Base-by-base conservation (phyloP, 37 sponge, comb jelly and placozoan species). In the Hormiphora californensis region DNA sequence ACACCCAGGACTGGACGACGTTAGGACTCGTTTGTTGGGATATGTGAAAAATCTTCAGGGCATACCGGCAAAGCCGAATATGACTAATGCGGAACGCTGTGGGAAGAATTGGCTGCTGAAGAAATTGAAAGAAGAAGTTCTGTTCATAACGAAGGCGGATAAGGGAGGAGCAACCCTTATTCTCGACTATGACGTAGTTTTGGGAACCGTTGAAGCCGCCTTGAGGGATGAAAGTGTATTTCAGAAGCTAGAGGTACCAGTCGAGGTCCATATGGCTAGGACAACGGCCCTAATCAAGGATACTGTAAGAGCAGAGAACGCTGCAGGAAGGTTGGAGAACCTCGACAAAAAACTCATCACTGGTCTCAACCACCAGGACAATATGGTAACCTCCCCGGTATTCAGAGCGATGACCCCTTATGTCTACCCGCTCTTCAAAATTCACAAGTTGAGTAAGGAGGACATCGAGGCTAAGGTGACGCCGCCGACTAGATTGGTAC, bases 141-240 rank as follows among this genome's bases (percentile, higher is more conserved):
- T 65, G 15, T 65, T 65, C 67, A 28, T 65, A 17, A 65, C 67
- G 37, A 65, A 4, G 21, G 67, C 67, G 4, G 67, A 65, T 38
- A 65, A 65, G 37, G 67, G 67, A 36, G 67, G 67, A 33, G 67
- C 67, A 28, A 65, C 67, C 19, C 37, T 65, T 5, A 11, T 65
- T 32, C 37, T 65, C 15, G 67, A 65, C 37, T 65, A 65, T 17
- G 37, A 4, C 1, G 28, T 28, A 4, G 67, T 65, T 35, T 11
- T 65, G 33, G 67, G 35, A 32, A 57, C 61, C n/a, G 61, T 57
- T 21, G 21, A 15, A 21, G 5, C 61, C 7, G 61, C n/a, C 4
- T 30, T 57, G 9, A 12, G 21, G 9, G 27, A 57, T 5, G 22
- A 5, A 30, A 21, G 30, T 28, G 27, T 28, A 57, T 57, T 57